phyloP scores from a whole-genome alignment of 2,797 vertebrate genomes.

The Enoplosus armatus region DNA sequence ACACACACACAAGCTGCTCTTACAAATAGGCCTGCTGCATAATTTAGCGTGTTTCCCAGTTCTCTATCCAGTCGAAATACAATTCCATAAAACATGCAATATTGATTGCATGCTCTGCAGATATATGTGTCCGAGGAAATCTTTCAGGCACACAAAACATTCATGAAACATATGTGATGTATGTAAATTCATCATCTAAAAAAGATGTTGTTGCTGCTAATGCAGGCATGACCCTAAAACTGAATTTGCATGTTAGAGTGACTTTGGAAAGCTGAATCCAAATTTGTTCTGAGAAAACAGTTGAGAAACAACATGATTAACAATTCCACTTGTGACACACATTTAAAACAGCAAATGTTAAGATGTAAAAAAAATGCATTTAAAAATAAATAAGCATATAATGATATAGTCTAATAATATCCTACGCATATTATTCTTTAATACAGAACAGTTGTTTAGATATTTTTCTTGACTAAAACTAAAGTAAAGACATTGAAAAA shows the following conservation, averaged over 20 bases:
- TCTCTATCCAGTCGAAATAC: slow-evolving; percentile 81
- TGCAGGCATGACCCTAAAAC: neutral
- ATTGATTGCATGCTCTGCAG: slow-evolving; percentile 74
- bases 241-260: neutral
- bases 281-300: neutral
- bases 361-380: neutral
- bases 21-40: slow-evolving; percentile 84
- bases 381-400: neutral
- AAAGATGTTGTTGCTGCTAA: neutral
- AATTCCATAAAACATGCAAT: slow-evolving; percentile 82
- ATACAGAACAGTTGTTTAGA: neutral
- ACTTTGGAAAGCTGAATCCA: slow-evolving; percentile 2
- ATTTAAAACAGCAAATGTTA: neutral
- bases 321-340: neutral
- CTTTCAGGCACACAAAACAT: slow-evolving; percentile 31
- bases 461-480: neutral
- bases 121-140: slow-evolving; percentile 59
- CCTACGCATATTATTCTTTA: neutral
- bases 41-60: slow-evolving; percentile 85
- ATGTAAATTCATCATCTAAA: neutral
- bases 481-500: neutral
- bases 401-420: neutral
- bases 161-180: slow-evolving; percentile 29
- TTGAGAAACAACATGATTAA: neutral
- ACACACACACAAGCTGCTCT: slow-evolving; percentile 56